A percentile compares a stretch with the other conserved stretches of the same genome.
These are phyloP conservation scores for Onychostruthus taczanowskii DNA, from an alignment of 2,113 vertebrate genomes.

Conservation along the genomic window DNA sequence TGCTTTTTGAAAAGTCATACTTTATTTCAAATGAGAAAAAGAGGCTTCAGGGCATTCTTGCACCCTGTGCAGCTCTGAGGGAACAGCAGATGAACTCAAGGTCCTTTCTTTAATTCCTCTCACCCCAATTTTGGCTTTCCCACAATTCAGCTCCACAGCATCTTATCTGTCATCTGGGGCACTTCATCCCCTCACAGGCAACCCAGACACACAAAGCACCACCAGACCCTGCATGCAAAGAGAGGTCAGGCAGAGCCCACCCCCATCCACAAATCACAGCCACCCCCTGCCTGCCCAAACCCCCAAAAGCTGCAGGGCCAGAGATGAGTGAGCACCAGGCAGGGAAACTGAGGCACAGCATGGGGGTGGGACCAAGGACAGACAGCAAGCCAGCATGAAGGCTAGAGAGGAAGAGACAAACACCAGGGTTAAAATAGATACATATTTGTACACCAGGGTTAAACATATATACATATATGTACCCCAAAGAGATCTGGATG, in stretches of 20 bases:
- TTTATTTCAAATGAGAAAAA: neutral
- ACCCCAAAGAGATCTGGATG: neutral
- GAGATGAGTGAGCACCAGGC: neutral
- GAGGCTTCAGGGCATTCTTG: neutral
- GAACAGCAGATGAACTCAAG: neutral
- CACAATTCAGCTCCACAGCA: neutral
- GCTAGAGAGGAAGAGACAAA: neutral
- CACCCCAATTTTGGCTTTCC: neutral
- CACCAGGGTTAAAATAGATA: neutral
- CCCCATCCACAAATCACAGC: neutral
- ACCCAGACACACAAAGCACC: neutral
- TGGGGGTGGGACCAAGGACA: neutral
- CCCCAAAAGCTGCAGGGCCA: rapidly evolving
- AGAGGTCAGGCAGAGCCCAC: neutral
- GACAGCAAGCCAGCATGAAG: neutral
- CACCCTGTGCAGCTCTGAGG: neutral
- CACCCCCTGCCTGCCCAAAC: neutral
- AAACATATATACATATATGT: neutral
- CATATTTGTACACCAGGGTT: rapidly evolving
- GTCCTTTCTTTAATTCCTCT: neutral
- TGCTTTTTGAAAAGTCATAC: neutral
- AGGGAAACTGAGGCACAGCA: neutral
- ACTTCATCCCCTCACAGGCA: neutral
- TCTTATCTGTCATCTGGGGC: neutral
- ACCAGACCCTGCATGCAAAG: neutral